Percentiles rank a stretch among this genome's conserved stretches.
Evolutionary conservation across 2,113 vertebrate genomes (phyloP).

Genomic region (Callaeas wilsoni): DNA sequence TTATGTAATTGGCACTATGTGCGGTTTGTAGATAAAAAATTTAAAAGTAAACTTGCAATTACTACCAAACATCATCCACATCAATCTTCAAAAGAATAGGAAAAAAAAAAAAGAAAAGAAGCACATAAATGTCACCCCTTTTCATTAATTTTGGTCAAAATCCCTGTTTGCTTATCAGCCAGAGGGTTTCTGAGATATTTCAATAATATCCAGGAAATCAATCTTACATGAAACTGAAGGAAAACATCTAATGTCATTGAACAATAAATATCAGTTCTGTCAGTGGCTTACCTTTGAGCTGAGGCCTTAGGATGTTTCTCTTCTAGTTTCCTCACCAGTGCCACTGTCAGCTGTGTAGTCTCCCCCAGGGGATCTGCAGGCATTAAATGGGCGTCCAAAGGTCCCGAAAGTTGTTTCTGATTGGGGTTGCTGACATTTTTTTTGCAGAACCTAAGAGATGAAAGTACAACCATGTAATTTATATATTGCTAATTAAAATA

Average conservation of each 20-base stretch:
- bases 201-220: constrained; percentile 87
- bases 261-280: constrained; percentile 89
- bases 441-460: constrained; percentile 59
- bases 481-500: constrained; percentile 39
- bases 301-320: constrained; percentile 80
- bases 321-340: constrained; percentile 81
- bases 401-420: constrained; percentile 65
- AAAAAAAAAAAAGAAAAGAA: not conserved
- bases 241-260: constrained; percentile 94
- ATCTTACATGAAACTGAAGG: constrained; percentile 92
- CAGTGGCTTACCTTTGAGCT: constrained; percentile 88
- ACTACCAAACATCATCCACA: not conserved
- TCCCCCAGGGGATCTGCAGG: constrained; percentile 69
- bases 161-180: constrained; percentile 77
- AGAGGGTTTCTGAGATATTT: constrained; percentile 88
- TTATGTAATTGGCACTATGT: not conserved
- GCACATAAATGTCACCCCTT: constrained; percentile 66
- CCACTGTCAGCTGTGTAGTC: constrained; percentile 75
- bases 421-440: constrained; percentile 58
- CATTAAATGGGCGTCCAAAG: constrained; percentile 65
- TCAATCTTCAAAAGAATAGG: not conserved
- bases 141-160: constrained; percentile 71
- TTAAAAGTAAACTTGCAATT: not conserved
- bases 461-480: constrained; percentile 39
- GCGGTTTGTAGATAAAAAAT: not conserved